Base-by-base conservation (phyloP, 2,113 vertebrate genomes). In the Cynoglossus semilaevis region DNA sequence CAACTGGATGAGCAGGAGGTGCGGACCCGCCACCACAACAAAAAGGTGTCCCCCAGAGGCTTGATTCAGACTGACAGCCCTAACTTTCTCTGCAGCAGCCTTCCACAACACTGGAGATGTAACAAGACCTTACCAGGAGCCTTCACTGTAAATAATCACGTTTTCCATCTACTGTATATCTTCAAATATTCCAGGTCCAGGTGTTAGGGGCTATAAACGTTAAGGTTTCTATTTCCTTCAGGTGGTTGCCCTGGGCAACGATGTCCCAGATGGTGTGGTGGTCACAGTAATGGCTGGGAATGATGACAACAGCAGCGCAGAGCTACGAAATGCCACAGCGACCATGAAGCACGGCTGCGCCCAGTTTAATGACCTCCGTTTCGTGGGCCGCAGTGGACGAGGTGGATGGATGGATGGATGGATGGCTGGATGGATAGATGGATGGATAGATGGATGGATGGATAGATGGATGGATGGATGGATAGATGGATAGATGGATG, bases 211-310 rank as follows among this genome's bases (percentile, higher is more conserved):
- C 19, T 3, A 0, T 4, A 29, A 29, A 10, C 38, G 13, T 15
- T 46, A 15, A 41, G 13, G 5, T 48, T 15, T 34, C 12, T 57
- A 15, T 8, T n/a, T 68, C 36, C 14, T 74, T 8, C 60, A 88
- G 97, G 95, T 99, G 82, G 93, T 98, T 69, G 93, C 94, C 71
- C 86, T 98, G 2, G 93, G 94, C 84, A 92, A 95, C 63, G 95
- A 99, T 61, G 94, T 99, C 62, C 90, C 95, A 9, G 96, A 99
- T 49, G 96, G 96, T 1, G 96, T 94, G 0, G 91, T 94, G 73
- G 96, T 99, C 78, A 98, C 93, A 0, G 93, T 99, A 84, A 98
- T 98, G 97, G 95, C 97, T 36, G 97, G 97, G 38, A 99, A 99
- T 0, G 95, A 98, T 8, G 95, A 98, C 87, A 98, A 98, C 89